phyloP scores from a whole-genome alignment of 2,797 vertebrate genomes.

The Manis crassicaudata region DNA sequence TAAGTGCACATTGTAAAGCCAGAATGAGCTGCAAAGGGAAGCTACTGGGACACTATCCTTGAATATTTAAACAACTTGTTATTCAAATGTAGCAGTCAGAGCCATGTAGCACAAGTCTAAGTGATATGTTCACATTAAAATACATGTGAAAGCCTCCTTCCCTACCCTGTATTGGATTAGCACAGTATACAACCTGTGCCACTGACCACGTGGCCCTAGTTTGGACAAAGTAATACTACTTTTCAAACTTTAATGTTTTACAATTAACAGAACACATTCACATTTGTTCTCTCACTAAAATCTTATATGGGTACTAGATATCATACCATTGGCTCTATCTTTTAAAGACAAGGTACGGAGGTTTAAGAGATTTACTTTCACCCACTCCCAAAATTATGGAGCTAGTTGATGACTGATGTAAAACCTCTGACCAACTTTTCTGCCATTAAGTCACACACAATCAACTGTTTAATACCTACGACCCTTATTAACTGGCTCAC shows the following conservation, averaged over 20 bases:
- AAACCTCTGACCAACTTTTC: background rate
- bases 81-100: background rate
- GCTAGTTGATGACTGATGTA: background rate
- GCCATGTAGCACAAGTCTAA: background rate
- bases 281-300: background rate
- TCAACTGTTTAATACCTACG: background rate
- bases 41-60: background rate
- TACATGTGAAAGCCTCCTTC: background rate
- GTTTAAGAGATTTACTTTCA: background rate
- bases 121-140: background rate
- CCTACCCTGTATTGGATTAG: rapidly evolving
- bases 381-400: background rate
- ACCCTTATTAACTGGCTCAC: background rate
- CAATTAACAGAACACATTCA: background rate
- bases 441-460: background rate
- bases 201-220: background rate
- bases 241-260: background rate
- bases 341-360: background rate
- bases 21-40: background rate
- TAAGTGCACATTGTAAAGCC: background rate
- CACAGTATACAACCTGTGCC: background rate
- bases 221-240: background rate
- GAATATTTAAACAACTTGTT: background rate
- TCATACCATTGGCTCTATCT: background rate
- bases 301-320: background rate